Percentiles rank a stretch among this genome's conserved stretches.
Evolutionary conservation across 2,113 vertebrate genomes (phyloP).

Genomic region (Hemicordylus capensis): DNA sequence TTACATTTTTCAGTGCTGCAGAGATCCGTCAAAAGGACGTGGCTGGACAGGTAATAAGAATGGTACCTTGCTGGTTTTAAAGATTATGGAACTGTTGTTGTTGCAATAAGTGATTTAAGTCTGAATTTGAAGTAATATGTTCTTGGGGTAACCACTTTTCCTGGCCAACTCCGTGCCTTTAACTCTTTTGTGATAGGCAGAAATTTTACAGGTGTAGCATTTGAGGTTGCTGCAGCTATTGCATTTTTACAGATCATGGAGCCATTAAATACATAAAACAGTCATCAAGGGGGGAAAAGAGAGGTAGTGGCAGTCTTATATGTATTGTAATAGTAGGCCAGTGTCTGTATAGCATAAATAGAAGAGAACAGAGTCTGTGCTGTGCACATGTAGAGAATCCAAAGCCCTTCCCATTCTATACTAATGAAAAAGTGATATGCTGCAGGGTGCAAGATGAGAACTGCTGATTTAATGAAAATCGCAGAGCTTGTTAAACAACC

Average conservation of each 20-base stretch:
- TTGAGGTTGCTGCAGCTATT: background rate
- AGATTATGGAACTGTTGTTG: background rate
- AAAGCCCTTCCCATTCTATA: background rate
- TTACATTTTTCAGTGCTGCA: constrained; percentile 6
- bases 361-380: background rate
- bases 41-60: background rate
- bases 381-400: background rate
- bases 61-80: background rate
- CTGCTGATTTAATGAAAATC: background rate
- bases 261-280: background rate
- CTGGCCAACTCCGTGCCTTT: background rate
- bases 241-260: background rate
- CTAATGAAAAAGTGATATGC: background rate
- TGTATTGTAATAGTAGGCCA: background rate
- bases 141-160: background rate
- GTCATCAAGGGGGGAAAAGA: background rate
- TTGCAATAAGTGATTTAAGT: background rate
- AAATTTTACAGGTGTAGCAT: background rate
- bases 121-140: background rate
- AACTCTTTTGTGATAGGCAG: background rate
- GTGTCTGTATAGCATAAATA: background rate
- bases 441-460: background rate
- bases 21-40: background rate
- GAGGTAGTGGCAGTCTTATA: background rate
- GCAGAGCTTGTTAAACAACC: too few species aligned